Evolutionary conservation across 2,797 vertebrate species (phyloP).

Genomic region (Enteromius afrohamiltoni): DNA sequence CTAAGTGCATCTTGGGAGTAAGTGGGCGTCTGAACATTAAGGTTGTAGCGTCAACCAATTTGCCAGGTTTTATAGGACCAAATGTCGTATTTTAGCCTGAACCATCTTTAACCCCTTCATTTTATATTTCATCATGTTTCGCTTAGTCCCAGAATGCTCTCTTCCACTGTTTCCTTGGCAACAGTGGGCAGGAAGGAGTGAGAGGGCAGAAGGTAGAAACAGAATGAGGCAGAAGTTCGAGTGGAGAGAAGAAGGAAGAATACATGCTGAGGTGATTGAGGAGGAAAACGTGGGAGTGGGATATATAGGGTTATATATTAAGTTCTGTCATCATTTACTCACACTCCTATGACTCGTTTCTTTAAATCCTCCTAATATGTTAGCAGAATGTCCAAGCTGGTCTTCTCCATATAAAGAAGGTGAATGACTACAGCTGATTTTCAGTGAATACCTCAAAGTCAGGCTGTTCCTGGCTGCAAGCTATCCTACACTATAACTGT

Average conservation of each 20-base stretch:
- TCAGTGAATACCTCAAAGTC: background rate
- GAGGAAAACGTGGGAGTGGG: background rate
- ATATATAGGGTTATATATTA: background rate
- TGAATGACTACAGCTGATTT: background rate
- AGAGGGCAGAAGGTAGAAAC: constrained; percentile 18
- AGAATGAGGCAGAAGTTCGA: constrained; percentile 20
- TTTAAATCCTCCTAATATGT: background rate
- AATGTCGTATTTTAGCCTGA: background rate
- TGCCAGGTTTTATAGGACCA: constrained; percentile 6
- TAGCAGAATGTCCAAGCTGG: background rate
- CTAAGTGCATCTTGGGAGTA: constrained; percentile 60
- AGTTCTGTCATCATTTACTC: background rate
- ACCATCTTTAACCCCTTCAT: constrained; percentile 55
- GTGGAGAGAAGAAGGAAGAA: constrained; percentile 19
- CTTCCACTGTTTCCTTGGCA: constrained; percentile 74
- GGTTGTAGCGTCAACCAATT: constrained; percentile 6
- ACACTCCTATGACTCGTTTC: background rate
- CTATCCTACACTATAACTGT: too few relatives aligned
- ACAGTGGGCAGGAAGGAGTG: constrained; percentile 63
- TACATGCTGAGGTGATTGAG: constrained; percentile 27
- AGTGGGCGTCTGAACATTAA: constrained; percentile 48
- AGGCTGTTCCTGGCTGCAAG: too few relatives aligned
- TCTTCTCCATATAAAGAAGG: background rate
- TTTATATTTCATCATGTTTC: constrained; percentile 63
- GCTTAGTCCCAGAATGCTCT: constrained; percentile 70